phyloP scores from a whole-genome alignment of 2,797 vertebrate genomes.

The Gephyroberyx darwinii region DNA sequence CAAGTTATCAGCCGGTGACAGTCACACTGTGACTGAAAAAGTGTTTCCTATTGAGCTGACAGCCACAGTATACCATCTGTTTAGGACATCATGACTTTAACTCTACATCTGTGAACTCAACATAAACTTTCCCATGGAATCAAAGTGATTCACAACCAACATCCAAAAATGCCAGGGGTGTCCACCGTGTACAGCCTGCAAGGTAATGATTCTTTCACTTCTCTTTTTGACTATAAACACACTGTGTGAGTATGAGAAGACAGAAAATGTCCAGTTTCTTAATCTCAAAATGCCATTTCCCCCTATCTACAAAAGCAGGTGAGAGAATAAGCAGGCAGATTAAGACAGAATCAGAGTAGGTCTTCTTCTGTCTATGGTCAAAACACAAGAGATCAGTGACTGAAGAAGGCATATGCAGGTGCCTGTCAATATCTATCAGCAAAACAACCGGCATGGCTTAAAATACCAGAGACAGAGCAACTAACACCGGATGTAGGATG shows the following conservation, averaged over 20 bases:
- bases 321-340: not conserved
- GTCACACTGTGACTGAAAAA: not conserved
- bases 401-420: not conserved
- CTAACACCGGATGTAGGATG: not conserved
- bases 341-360: slow-evolving; percentile 3
- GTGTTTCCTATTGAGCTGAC: not conserved
- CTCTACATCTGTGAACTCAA: not conserved
- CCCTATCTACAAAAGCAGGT: not conserved
- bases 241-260: not conserved
- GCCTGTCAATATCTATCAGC: not conserved
- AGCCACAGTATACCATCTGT: not conserved
- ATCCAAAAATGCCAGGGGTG: not conserved
- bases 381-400: not conserved
- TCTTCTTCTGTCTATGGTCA: not conserved
- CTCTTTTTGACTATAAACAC: not conserved
- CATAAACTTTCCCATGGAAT: not conserved
- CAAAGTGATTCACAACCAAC: slow-evolving; percentile 10
- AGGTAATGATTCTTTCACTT: not conserved
- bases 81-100: not conserved
- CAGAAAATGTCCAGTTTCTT: not conserved
- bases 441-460: slow-evolving; percentile 13
- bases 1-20: not conserved
- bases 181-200: not conserved
- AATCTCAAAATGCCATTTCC: slow-evolving; percentile 18
- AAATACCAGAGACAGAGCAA: not conserved